phyloP scores from a whole-genome alignment of 2,797 vertebrate species.

The Diplodus sargus region DNA sequence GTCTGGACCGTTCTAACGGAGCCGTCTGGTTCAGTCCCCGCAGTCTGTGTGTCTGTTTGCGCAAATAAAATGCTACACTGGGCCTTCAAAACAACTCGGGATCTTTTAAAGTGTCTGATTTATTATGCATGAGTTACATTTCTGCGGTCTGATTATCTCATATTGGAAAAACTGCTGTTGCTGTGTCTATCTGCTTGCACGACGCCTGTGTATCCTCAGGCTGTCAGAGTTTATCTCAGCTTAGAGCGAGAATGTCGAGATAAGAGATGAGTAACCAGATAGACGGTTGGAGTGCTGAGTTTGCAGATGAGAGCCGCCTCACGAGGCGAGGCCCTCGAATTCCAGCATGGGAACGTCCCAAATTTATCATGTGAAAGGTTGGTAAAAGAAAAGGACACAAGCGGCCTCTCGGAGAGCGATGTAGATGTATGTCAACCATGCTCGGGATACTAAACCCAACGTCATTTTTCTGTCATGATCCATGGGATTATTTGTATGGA shows the following conservation, averaged over 20 bases:
- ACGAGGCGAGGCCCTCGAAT: conserved; percentile 14
- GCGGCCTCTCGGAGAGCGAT: conserved; percentile 46
- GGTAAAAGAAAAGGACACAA: conserved; percentile 47
- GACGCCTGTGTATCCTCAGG: conserved; percentile 68
- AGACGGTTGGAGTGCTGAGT: conserved; percentile 30
- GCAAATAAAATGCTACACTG: conserved; percentile 28
- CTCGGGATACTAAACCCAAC: conserved; percentile 57
- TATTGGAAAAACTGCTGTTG: conserved; percentile 42
- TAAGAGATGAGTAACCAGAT: conserved; percentile 71
- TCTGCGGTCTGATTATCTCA: conserved; percentile 55
- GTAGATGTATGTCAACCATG: conserved; percentile 57
- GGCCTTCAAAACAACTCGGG: conserved; percentile 24
- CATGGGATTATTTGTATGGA: conserved; percentile 77
- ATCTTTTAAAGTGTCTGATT: conserved; percentile 36
- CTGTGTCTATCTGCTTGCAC: conserved; percentile 46
- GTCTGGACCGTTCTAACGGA: conserved; percentile 59
- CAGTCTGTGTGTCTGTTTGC: conserved; percentile 42
- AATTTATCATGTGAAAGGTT: conserved; percentile 37
- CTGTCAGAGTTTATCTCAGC: conserved; percentile 62
- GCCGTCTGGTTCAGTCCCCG: conserved; percentile 41
- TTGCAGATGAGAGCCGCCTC: conserved; percentile 26
- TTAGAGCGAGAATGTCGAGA: conserved; percentile 54
- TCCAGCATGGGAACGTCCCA: conserved; percentile 39
- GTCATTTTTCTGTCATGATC: conserved; percentile 82
- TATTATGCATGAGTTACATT: conserved; percentile 40